Evolutionary conservation across 2,113 vertebrate species (phyloP), one percentile per base, ranked within the genome.

Genomic region (Festucalex cinctus): DNA sequence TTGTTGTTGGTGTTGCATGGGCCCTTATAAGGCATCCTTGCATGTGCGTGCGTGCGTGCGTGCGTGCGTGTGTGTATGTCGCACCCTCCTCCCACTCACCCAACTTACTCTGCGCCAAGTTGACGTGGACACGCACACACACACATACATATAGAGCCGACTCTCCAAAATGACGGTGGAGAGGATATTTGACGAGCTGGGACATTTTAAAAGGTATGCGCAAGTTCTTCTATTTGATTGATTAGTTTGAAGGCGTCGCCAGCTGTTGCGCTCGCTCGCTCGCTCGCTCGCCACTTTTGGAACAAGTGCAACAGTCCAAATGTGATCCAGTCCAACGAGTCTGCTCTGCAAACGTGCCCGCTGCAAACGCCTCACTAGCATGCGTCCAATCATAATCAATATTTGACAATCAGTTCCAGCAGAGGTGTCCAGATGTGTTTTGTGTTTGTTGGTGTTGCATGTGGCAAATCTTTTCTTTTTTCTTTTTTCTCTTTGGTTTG

Each of bases 141-240:
- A 32, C 54, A 26, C 28, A 19, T 14, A 36, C 35, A 7, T 35
- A 28, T 59, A 63, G 44, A 24, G 36, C n/a, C 0, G n/a, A 0
- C 22, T 24, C 43, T n/a, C 22, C 46, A 68, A 80, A 62, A 88
- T 93, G 92, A 89, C 76, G 9, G 90, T 92, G 1, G 92, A 93
- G 68, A 79, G 68, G 28, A 66, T 93, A 66, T 93, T 93, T 65
- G 91, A 92, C 70, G 81, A 90, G 68, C 87, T 92, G 9, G 92
- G 92, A 48, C 91, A 93, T 75, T 93, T 93, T 65, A 88, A 85
- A 56, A 88, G 85, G 92, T 92, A 88, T 2, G 60, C 22, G 17
- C 17, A 14, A 39, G 39, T 32, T 24, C 5, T 24, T 54, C 6
- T 51, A 1, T 9, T 51, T 10, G 10, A 10, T 59, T 59, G 24